These are phyloP conservation scores for Pangasius mekongensis DNA, from an alignment of 2,797 vertebrate genomes.

Conservation along the genomic window DNA sequence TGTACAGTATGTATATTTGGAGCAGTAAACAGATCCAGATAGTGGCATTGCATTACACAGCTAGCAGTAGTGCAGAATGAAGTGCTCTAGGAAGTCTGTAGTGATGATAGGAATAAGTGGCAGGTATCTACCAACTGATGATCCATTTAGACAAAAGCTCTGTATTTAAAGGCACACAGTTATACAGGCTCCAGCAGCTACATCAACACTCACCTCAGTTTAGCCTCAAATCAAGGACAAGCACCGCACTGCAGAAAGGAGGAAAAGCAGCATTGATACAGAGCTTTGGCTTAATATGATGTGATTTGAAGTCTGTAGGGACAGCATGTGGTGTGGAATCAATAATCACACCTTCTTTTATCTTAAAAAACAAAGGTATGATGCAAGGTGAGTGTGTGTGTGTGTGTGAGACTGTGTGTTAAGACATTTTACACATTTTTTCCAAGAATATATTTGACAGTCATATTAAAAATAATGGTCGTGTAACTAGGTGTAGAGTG, in stretches of 20 bases:
- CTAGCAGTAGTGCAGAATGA: background rate
- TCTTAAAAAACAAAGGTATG: background rate
- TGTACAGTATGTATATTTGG: background rate
- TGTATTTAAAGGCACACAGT: constrained; percentile 52
- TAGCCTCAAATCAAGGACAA: constrained; percentile 42
- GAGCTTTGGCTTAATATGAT: constrained; percentile 39
- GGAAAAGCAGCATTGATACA: constrained; percentile 11
- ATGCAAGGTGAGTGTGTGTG: constrained; percentile 17
- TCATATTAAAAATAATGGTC: background rate
- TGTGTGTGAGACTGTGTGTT: background rate
- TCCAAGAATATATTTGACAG: background rate
- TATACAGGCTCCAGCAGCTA: background rate
- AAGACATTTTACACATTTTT: background rate
- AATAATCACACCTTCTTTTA: constrained; percentile 31
- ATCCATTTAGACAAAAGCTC: constrained; percentile 51
- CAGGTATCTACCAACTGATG: background rate
- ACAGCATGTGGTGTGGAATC: constrained; percentile 30
- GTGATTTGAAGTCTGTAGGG: constrained; percentile 34
- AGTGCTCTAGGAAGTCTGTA: background rate
- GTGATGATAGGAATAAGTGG: background rate
- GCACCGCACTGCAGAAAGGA: constrained; percentile 39
- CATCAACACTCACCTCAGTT: constrained; percentile 32
- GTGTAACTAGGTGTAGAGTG: background rate
- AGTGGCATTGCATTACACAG: background rate
- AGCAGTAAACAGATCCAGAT: background rate